phyloP scores from a whole-genome alignment of 1,140 invertebrate species.

The Papilio machaon region DNA sequence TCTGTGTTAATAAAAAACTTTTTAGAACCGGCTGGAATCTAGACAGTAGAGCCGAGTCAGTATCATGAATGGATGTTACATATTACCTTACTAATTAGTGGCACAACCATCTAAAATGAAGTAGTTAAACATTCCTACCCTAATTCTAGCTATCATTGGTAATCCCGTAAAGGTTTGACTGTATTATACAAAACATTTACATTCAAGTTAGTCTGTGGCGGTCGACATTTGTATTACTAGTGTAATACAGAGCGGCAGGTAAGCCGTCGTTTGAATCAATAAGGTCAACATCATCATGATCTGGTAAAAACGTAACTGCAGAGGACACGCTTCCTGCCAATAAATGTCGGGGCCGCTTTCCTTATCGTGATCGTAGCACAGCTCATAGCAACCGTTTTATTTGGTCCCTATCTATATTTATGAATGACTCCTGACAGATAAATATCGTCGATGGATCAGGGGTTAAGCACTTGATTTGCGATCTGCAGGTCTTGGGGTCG shows the following conservation, averaged over 20 bases:
- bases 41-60: background rate
- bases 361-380: constrained; percentile 25
- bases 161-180: too few species aligned
- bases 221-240: background rate
- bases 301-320: constrained; percentile 41
- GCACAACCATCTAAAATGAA: too few species aligned
- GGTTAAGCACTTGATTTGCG: too few species aligned
- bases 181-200: background rate
- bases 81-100: too few species aligned
- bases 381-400: background rate
- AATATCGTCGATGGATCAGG: too few species aligned
- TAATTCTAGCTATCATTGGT: too few species aligned
- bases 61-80: background rate
- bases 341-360: constrained; percentile 52
- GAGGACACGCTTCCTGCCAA: constrained; percentile 28
- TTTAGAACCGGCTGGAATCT: background rate
- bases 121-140: too few species aligned
- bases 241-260: constrained; percentile 16
- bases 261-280: constrained; percentile 28
- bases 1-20: background rate
- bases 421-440: too few species aligned
- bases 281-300: constrained; percentile 49
- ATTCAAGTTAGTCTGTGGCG: constrained; percentile 5
- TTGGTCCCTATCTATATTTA: background rate
- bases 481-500: too few species aligned